These are phyloP conservation scores for Monoplex corrugatus DNA, from an alignment of 2,888 invertebrate genomes.

Conservation along the genomic window DNA sequence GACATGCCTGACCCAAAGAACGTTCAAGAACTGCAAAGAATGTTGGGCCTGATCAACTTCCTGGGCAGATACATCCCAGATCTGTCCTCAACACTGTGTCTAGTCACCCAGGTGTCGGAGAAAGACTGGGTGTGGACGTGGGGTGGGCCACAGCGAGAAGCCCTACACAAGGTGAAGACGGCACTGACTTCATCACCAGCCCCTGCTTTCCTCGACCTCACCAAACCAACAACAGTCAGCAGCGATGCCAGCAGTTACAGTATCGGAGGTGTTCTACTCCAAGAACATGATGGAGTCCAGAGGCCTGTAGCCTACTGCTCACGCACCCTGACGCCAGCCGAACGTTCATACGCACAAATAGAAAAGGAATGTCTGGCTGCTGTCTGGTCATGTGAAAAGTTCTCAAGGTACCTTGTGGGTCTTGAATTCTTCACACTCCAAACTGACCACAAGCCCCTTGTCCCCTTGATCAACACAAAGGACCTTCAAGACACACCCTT, in stretches of 20 bases:
- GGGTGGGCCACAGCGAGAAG: neutral
- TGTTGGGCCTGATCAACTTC: neutral
- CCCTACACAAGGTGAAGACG: neutral
- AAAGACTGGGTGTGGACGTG: neutral
- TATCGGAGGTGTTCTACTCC: neutral
- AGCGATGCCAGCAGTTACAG: conserved; percentile 18
- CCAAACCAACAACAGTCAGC: conserved; percentile 48
- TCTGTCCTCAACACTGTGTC: neutral
- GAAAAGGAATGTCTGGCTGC: conserved; percentile 49
- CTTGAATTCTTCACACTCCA: conserved; percentile 55
- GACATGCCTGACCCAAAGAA: conserved; percentile 9
- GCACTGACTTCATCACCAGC: neutral
- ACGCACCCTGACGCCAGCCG: conserved; percentile 11
- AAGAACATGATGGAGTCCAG: neutral
- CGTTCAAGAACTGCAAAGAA: neutral
- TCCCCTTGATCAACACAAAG: conserved; percentile 61
- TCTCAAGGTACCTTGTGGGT: conserved; percentile 56
- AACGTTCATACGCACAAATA: conserved; percentile 22
- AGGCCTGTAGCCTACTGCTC: conserved; percentile 35
- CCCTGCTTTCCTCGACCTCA: neutral
- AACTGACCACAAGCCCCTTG: conserved; percentile 64
- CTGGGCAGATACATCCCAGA: neutral
- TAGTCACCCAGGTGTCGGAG: neutral
- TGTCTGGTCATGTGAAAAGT: conserved; percentile 62
- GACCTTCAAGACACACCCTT: conserved; percentile 57